Evolutionary conservation across 92 coral and sea anemone genomes (phyloP).

Genomic region (Heteractis magnifica): DNA sequence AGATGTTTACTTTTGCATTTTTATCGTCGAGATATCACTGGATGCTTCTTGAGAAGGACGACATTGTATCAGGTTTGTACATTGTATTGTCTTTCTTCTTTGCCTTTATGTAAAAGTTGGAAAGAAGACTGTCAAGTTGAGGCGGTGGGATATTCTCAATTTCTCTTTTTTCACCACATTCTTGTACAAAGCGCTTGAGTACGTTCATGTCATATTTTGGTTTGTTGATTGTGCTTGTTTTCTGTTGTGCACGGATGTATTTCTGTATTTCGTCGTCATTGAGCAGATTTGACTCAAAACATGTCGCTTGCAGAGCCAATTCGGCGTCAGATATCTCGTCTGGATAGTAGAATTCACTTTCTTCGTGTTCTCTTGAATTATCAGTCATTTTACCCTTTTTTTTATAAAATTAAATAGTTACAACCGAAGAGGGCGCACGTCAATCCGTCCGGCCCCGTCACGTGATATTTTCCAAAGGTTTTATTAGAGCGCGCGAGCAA

Average conservation of each 20-base stretch:
- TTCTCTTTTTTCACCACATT: not conserved
- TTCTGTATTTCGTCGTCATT: not conserved
- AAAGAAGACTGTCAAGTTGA: not conserved
- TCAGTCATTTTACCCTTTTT: not conserved
- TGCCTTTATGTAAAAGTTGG: constrained; percentile 16
- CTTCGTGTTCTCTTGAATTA: not conserved
- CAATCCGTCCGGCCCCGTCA: too few species aligned
- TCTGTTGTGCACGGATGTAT: too few species aligned
- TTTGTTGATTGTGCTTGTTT: not conserved
- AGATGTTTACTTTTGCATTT: constrained; percentile 26
- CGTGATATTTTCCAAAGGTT: too few species aligned
- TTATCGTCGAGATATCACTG: constrained; percentile 39
- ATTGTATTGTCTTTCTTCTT: constrained; percentile 28
- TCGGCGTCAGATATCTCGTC: not conserved
- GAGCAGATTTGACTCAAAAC: not conserved
- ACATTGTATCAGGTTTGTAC: constrained; percentile 50
- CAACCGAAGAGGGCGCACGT: too few species aligned
- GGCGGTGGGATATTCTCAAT: not conserved
- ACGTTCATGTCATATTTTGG: not conserved
- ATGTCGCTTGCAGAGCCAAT: not conserved
- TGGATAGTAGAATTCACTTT: not conserved
- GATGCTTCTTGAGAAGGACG: constrained; percentile 42
- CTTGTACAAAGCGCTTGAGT: not conserved
- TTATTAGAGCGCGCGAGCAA: too few species aligned
- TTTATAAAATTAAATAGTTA: too few species aligned